Evolutionary conservation across 1,140 invertebrate genomes (phyloP).

Genomic region (Drosophila simulans): DNA sequence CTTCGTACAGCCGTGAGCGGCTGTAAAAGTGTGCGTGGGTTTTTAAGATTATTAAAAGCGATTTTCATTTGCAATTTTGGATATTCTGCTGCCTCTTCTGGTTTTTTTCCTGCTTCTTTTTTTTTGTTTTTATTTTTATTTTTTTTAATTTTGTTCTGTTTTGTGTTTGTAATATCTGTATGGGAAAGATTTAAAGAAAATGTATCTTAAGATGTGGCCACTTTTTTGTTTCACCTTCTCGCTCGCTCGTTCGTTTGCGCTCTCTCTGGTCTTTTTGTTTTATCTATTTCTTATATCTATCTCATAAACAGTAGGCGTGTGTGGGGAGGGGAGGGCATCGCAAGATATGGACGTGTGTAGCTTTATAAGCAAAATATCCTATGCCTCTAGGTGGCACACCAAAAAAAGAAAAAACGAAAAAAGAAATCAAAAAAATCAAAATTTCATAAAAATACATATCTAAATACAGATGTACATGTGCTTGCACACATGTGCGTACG

Average conservation of each 20-base stretch:
- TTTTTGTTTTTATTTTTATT: conserved; percentile 8
- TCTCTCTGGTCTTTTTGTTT: conserved; percentile 5
- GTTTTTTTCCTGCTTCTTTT: conserved; percentile 7
- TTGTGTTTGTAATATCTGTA: conserved; percentile 7
- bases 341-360: conserved; percentile 2
- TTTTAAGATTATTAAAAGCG: conserved; percentile 46
- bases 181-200: conserved; percentile 1
- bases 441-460: conserved; percentile 12
- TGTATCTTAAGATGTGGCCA: conserved; percentile 6
- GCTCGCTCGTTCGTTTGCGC: neutral
- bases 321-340: conserved; percentile 1
- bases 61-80: conserved; percentile 18
- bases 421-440: neutral
- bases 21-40: conserved; percentile 29
- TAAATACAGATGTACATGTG: conserved; percentile 6
- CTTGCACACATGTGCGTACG: conserved; percentile 4
- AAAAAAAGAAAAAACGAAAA: neutral
- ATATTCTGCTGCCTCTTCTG: too few species aligned
- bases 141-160: conserved; percentile 13
- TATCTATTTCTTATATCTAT: conserved; percentile 7
- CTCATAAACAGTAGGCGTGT: conserved; percentile 14
- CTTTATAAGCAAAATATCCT: conserved; percentile 1
- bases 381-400: conserved; percentile 1
- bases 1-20: conserved; percentile 31
- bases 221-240: conserved; percentile 3